Evolutionary conservation across 2,888 invertebrate species (phyloP).

Genomic region (Nomada hirtipes): DNA sequence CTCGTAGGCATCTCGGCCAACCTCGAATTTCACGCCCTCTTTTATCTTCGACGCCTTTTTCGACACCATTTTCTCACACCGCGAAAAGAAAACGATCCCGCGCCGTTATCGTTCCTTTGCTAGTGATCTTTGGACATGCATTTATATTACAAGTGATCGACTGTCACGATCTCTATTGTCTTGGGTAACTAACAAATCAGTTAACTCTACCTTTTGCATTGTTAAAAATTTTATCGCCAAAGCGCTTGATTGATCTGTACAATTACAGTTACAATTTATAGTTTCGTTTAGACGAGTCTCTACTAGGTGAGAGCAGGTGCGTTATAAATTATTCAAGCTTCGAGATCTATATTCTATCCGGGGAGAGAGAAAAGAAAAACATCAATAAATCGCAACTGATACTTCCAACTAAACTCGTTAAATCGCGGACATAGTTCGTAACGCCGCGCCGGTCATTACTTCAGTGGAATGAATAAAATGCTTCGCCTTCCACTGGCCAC

Average conservation of each 20-base stretch:
- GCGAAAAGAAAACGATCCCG: not conserved
- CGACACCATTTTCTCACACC: not conserved
- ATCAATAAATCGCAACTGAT: slow-evolving; percentile 63
- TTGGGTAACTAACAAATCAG: too few relatives aligned
- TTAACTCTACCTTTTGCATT: too few relatives aligned
- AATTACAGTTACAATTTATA: slow-evolving; percentile 31
- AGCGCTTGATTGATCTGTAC: too few relatives aligned
- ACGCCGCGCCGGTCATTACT: slow-evolving; percentile 40
- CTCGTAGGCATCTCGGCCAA: slow-evolving; percentile 36
- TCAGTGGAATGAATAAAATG: slow-evolving; percentile 51
- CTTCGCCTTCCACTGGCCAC: slow-evolving; percentile 18
- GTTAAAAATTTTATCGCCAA: too few relatives aligned
- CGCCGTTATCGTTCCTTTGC: not conserved
- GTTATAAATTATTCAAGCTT: slow-evolving; percentile 41
- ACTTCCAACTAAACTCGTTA: slow-evolving; percentile 68
- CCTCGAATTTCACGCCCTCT: not conserved
- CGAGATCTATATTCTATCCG: slow-evolving; percentile 3
- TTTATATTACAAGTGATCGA: too few relatives aligned
- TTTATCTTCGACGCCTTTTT: slow-evolving; percentile 22
- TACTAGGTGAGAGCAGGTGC: slow-evolving; percentile 43
- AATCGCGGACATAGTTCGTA: slow-evolving; percentile 47
- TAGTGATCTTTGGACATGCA: too few relatives aligned
- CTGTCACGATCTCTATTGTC: too few relatives aligned
- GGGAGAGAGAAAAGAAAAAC: slow-evolving; percentile 20
- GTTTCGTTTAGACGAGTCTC: slow-evolving; percentile 1